Evolutionary conservation across 2,113 vertebrate genomes (phyloP), one percentile per base, ranked within the genome.

Genomic region (Suncus etruscus): DNA sequence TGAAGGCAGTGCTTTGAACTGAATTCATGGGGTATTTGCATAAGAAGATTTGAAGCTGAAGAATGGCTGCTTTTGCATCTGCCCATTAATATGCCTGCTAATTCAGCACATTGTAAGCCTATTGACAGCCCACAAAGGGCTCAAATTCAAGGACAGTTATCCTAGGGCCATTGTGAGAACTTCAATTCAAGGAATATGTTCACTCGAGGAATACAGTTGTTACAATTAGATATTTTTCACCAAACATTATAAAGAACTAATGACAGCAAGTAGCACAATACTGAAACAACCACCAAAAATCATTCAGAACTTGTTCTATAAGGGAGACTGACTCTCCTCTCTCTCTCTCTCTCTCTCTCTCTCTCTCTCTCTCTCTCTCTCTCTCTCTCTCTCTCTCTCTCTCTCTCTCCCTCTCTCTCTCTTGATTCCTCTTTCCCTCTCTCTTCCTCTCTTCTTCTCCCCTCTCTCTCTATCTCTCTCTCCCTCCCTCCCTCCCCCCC

Each of bases 71-170:
- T 98, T 98, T 97, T 98, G 98, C 98, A 98, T 98, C 98, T 98
- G 98, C 98, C 98, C 99, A 99, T 99, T 99, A 99, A 99, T 99
- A 99, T 99, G 99, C 99, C 98, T 99, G 98, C 99, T 99, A 99
- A 99, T 99, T 99, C 99, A 98, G 98, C 98, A 98, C 98, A 99
- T 98, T 99, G 99, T 99, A 99, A 99, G 98, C 99, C 99, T 98
- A 99, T 99, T 99, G 99, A 99, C 98, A 98, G 98, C 98, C 96
- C 98, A 99, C 99, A 99, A 99, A 99, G 98, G 98, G 96, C 98
- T 97, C 97, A 98, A 98, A 98, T 98, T 98, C 98, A 98, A 98
- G 99, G 99, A 98, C 98, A 99, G 99, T 99, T 99, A 99, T 99
- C 99, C 98, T 98, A 98, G 97, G 98, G 98, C 98, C 97, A 99